Evolutionary conservation across 2,797 vertebrate species (phyloP).

Genomic region (Triplophysa yarkandensis): DNA sequence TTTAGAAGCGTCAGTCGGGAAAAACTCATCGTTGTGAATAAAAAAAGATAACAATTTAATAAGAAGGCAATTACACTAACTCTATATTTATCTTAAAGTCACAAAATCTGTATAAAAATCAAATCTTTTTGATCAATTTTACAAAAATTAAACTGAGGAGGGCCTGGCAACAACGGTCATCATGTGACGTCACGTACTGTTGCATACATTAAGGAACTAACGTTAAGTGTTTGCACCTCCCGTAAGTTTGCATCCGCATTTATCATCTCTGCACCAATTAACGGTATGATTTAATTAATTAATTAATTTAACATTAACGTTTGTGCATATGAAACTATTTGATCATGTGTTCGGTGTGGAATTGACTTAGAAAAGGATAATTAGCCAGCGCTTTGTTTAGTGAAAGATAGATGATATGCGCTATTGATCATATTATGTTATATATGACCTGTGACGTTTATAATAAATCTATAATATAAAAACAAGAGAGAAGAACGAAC

Average conservation of each 20-base stretch:
- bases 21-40: background rate
- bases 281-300: background rate
- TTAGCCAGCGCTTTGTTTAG: background rate
- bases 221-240: too few species aligned
- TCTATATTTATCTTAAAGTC: background rate
- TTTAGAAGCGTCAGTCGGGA: background rate
- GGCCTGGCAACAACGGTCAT: constrained; percentile 7
- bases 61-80: background rate
- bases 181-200: background rate
- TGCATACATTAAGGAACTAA: too few species aligned
- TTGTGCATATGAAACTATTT: background rate
- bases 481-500: too few species aligned
- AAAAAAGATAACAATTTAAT: background rate
- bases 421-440: too few species aligned
- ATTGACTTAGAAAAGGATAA: background rate
- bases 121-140: background rate
- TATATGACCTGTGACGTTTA: too few species aligned
- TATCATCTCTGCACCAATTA: background rate
- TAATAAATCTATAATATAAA: too few species aligned
- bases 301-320: background rate
- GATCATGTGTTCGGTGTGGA: background rate
- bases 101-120: background rate
- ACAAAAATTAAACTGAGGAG: background rate
- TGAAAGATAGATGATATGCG: background rate
- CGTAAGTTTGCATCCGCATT: background rate